Conservation (phyloP, 2,888 invertebrate genomes). For the Encarsia formosa region DNA sequence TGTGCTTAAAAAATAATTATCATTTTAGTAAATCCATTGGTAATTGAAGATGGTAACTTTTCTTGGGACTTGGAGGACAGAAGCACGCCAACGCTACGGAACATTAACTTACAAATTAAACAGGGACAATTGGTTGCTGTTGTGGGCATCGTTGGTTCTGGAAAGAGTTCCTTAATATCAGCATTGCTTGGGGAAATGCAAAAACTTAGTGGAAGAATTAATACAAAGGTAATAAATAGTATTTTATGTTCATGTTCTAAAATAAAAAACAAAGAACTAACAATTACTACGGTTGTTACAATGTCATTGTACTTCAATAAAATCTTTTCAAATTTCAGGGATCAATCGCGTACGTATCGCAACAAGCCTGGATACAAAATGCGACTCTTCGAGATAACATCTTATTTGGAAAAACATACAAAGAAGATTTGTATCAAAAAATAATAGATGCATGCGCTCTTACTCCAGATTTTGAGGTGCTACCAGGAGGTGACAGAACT, state of each 20-base stretch:
- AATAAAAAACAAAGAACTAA: no score
- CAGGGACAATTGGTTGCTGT: constrained; percentile 59
- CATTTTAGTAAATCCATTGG: constrained; percentile 67
- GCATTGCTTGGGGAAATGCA: constrained; percentile 90
- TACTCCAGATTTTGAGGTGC: constrained; percentile 83
- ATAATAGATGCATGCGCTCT: constrained; percentile 89
- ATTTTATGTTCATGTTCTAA: not conserved
- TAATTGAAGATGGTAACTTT: constrained; percentile 83
- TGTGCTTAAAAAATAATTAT: constrained; percentile 7
- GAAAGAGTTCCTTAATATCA: constrained; percentile 80
- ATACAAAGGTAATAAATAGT: constrained; percentile 56
- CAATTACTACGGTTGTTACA: no score
- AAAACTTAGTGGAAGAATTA: constrained; percentile 73
- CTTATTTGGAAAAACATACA: constrained; percentile 74
- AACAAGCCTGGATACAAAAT: constrained; percentile 98
- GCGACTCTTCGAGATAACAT: constrained; percentile 90
- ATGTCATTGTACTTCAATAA: no score
- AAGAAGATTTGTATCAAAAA: constrained; percentile 69
- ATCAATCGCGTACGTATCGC: constrained; percentile 78
- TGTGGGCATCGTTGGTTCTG: constrained; percentile 63
- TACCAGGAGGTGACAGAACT: constrained; percentile 91
- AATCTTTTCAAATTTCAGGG: constrained; percentile 49
- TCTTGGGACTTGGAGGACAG: constrained; percentile 71
- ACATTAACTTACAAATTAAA: constrained; percentile 60
- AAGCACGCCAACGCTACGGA: constrained; percentile 64